Conservation (phyloP, 30 jellyfish, hydroid and myxozoan species). For the Clytia hemisphaerica region DNA sequence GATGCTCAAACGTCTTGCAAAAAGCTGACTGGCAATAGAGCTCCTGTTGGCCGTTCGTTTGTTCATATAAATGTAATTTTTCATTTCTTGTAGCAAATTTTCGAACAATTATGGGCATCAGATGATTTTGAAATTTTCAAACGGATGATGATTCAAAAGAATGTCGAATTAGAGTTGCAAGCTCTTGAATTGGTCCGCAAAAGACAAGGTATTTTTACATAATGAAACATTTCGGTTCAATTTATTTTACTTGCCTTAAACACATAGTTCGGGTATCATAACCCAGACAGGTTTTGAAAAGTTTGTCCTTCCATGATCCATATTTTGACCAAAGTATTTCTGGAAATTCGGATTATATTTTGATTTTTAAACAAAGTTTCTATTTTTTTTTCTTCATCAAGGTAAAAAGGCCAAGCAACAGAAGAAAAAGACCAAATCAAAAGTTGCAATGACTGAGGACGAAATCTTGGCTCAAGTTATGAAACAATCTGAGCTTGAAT, state of each 20-base stretch:
- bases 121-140: slow-evolving; percentile 86
- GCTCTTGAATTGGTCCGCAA: slow-evolving; percentile 78
- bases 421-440: slow-evolving; percentile 1
- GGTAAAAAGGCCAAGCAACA: background rate
- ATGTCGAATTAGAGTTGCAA: slow-evolving; percentile 85
- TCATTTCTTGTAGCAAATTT: slow-evolving; percentile 50
- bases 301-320: too few species aligned
- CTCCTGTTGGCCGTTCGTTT: too few species aligned
- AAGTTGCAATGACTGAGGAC: slow-evolving; percentile 36
- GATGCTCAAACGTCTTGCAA: background rate
- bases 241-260: too few species aligned
- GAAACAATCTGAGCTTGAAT: slow-evolving; percentile 65
- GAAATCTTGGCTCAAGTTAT: slow-evolving; percentile 63
- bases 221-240: too few species aligned
- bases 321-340: too few species aligned
- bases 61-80: background rate
- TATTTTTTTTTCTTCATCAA: background rate
- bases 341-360: too few species aligned
- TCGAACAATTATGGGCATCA: slow-evolving; percentile 95
- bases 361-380: background rate
- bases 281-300: too few species aligned
- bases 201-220: slow-evolving; percentile 56
- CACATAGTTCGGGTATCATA: too few species aligned
- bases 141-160: slow-evolving; percentile 92
- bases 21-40: too few species aligned